These are phyloP conservation scores for Lasioglossum leucozonium DNA, from an alignment of 2,888 invertebrate species.

Conservation along the genomic window DNA sequence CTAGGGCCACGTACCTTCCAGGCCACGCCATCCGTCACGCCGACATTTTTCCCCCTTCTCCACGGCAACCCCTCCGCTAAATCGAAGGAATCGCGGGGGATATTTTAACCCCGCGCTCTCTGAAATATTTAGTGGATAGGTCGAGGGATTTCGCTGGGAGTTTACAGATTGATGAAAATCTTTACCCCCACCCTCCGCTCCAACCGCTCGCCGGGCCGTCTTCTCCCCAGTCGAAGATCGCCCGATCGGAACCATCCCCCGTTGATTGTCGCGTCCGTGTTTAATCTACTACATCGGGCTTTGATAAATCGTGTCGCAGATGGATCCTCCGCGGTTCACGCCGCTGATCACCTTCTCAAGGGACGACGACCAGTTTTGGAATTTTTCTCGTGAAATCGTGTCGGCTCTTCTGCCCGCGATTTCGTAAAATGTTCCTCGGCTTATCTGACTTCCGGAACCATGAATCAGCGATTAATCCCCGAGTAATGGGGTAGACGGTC, in stretches of 20 bases:
- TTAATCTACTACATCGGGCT: background rate
- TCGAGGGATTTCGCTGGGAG: background rate
- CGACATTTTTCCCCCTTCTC: background rate
- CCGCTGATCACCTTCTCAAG: background rate
- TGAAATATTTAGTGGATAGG: background rate
- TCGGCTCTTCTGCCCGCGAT: background rate
- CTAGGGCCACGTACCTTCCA: constrained; percentile 48
- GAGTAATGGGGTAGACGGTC: background rate
- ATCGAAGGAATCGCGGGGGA: constrained; percentile 1
- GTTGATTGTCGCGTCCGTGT: background rate
- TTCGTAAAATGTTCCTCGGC: background rate
- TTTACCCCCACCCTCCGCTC: background rate
- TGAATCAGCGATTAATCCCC: background rate
- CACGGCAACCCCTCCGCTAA: background rate
- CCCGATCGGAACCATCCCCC: background rate
- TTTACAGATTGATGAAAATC: background rate
- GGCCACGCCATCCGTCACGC: background rate
- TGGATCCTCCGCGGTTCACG: background rate
- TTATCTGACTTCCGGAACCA: background rate
- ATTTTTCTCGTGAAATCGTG: background rate
- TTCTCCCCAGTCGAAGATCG: background rate
- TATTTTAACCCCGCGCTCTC: background rate
- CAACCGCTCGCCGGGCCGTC: background rate
- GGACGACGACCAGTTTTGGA: background rate
- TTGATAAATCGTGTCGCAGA: background rate